These are phyloP conservation scores for Ceratina japonica DNA, from an alignment of 1,140 invertebrate genomes.

Conservation along the genomic window DNA sequence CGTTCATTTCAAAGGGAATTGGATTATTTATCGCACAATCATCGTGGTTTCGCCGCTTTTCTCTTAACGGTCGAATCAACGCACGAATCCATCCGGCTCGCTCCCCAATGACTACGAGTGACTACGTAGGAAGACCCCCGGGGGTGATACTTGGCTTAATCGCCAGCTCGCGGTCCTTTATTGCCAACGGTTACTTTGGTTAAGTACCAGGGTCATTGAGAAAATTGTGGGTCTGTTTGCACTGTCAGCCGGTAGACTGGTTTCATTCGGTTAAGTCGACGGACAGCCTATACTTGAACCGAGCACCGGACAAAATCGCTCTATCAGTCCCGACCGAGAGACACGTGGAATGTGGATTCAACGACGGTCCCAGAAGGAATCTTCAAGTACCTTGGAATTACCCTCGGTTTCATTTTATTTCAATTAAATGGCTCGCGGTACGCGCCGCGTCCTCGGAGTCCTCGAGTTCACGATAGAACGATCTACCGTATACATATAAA, in stretches of 20 bases:
- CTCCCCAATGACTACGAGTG: constrained; percentile 33
- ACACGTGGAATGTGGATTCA: constrained; percentile 44
- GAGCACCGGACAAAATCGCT: constrained; percentile 71
- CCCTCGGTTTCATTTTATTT: constrained; percentile 32
- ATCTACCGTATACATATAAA: neutral
- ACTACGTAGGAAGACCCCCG: constrained; percentile 55
- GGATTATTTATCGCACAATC: constrained; percentile 12
- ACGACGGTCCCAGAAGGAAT: constrained; percentile 40
- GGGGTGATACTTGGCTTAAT: constrained; percentile 62
- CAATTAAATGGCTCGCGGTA: constrained; percentile 22
- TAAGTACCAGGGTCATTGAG: constrained; percentile 77
- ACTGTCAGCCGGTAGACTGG: constrained; percentile 76
- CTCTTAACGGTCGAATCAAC: constrained; percentile 31
- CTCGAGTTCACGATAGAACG: neutral
- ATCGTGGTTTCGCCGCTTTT: constrained; percentile 30
- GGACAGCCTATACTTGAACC: constrained; percentile 77
- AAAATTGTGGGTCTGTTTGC: constrained; percentile 78
- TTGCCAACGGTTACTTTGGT: constrained; percentile 73
- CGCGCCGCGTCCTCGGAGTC: no score
- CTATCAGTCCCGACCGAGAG: constrained; percentile 69
- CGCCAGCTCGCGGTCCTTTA: constrained; percentile 67
- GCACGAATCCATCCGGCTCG: constrained; percentile 25
- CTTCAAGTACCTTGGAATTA: constrained; percentile 32
- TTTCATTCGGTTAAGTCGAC: constrained; percentile 74
- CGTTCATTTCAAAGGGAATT: neutral